phyloP scores from a whole-genome alignment of 2,888 invertebrate species.

The Abrostola triplasia region DNA sequence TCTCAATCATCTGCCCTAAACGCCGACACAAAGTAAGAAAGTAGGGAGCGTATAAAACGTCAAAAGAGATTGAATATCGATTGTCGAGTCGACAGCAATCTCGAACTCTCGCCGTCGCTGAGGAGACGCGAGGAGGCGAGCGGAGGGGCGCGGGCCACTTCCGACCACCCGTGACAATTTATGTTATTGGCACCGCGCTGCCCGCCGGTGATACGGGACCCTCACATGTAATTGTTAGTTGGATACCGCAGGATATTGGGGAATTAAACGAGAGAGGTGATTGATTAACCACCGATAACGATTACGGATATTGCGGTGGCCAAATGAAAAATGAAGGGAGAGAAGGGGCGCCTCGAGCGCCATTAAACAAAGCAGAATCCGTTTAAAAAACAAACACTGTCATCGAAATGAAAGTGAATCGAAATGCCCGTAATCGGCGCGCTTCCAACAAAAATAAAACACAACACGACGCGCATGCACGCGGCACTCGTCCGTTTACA shows the following conservation, averaged over 20 bases:
- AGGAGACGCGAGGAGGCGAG: constrained; percentile 55
- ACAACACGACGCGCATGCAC: constrained; percentile 65
- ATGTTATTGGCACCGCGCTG: constrained; percentile 85
- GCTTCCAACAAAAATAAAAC: constrained; percentile 66
- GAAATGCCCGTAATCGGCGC: constrained; percentile 64
- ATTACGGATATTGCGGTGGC: constrained; percentile 76
- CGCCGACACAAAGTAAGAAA: constrained; percentile 84
- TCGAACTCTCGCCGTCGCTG: constrained; percentile 61
- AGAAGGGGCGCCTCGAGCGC: constrained; percentile 41
- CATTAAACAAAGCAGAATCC: constrained; percentile 60
- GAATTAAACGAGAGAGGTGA: constrained; percentile 84
- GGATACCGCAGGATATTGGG: constrained; percentile 85
- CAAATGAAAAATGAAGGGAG: constrained; percentile 73
- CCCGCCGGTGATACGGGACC: constrained; percentile 81
- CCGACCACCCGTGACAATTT: constrained; percentile 85
- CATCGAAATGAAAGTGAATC: constrained; percentile 69
- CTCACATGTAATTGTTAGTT: constrained; percentile 87
- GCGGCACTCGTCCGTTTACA: constrained; percentile 72
- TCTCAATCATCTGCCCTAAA: constrained; percentile 80
- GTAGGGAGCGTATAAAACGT: constrained; percentile 83
- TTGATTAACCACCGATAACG: constrained; percentile 85
- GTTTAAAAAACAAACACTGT: constrained; percentile 69
- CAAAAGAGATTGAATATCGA: constrained; percentile 88
- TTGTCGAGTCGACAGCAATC: constrained; percentile 85
- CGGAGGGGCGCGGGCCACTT: constrained; percentile 67